Percentiles rank a stretch among this genome's conserved stretches.
Conservation (phyloP, 1,140 invertebrate genomes). For the Anadara kagoshimensis region DNA sequence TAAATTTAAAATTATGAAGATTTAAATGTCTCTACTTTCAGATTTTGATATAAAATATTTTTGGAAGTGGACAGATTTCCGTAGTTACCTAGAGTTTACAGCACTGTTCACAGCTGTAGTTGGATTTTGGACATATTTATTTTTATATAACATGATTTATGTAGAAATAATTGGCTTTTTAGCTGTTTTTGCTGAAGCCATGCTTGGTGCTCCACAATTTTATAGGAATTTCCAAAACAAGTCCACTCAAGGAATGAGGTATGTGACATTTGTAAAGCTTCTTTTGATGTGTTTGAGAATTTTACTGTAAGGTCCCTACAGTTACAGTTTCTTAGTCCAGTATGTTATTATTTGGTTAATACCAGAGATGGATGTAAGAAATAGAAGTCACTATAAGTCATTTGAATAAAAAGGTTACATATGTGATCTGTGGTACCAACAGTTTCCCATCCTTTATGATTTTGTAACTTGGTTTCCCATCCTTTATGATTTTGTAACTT, state of each 20-base stretch:
- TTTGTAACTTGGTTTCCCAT: no score
- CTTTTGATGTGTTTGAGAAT: no score
- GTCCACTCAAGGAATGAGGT: slow-evolving; percentile 98
- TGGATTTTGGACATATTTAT: slow-evolving; percentile 89
- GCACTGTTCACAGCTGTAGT: slow-evolving; percentile 87
- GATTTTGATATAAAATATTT: slow-evolving; percentile 81
- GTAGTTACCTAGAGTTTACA: slow-evolving; percentile 96
- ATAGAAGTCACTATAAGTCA: no score
- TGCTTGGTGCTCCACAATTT: slow-evolving; percentile 95
- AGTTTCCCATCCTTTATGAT: no score
- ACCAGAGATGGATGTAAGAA: no score
- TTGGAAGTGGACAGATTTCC: slow-evolving; percentile 99
- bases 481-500: no score
- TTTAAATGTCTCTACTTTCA: slow-evolving; percentile 44
- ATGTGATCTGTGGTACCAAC: no score
- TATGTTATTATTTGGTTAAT: no score
- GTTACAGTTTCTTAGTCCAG: no score
- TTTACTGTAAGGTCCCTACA: no score
- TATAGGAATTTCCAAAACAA: slow-evolving; percentile 90
- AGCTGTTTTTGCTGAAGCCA: slow-evolving; percentile 96
- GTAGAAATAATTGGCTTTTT: slow-evolving; percentile 82
- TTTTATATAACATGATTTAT: slow-evolving; percentile 81
- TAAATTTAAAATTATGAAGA: no score
- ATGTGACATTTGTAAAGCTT: slow-evolving; percentile 56
- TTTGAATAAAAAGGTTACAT: no score